These are phyloP conservation scores for Drosophila kurseongensis DNA, from an alignment of 1,140 invertebrate genomes.

Conservation along the genomic window DNA sequence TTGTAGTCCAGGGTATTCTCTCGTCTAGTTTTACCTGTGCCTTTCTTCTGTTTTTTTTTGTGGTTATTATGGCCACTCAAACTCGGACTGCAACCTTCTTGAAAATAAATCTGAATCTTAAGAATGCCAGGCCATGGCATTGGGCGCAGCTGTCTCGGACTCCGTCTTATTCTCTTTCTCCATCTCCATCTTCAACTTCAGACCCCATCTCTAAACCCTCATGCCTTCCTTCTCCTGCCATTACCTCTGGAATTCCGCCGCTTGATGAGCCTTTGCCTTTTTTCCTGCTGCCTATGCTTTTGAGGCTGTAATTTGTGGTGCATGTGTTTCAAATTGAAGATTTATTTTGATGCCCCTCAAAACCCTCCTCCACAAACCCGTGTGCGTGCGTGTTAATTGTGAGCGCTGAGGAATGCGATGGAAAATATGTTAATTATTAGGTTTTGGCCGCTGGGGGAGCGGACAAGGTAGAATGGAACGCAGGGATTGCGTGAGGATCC, in stretches of 20 bases:
- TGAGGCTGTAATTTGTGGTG: conserved; percentile 81
- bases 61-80: conserved; percentile 63
- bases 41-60: conserved; percentile 35
- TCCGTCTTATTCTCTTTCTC: conserved; percentile 23
- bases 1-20: conserved; percentile 4
- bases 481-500: conserved; percentile 51
- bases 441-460: conserved; percentile 59
- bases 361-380: conserved; percentile 6
- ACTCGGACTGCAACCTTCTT: conserved; percentile 72
- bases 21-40: not conserved
- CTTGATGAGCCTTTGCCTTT: conserved; percentile 68
- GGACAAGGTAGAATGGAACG: conserved; percentile 16
- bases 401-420: conserved; percentile 81
- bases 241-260: conserved; percentile 47
- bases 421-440: conserved; percentile 84
- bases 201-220: conserved; percentile 20
- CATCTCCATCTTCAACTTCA: conserved; percentile 12
- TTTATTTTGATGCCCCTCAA: conserved; percentile 65
- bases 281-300: conserved; percentile 24
- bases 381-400: conserved; percentile 80
- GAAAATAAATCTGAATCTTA: conserved; percentile 81
- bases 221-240: conserved; percentile 10
- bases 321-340: conserved; percentile 83
- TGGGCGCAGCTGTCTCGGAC: conserved; percentile 63
- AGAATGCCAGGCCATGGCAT: conserved; percentile 68